A percentile compares a stretch with the other conserved stretches of the same genome.
These are phyloP conservation scores for Eciton burchellii DNA, from an alignment of 1,140 invertebrate species.

Conservation along the genomic window DNA sequence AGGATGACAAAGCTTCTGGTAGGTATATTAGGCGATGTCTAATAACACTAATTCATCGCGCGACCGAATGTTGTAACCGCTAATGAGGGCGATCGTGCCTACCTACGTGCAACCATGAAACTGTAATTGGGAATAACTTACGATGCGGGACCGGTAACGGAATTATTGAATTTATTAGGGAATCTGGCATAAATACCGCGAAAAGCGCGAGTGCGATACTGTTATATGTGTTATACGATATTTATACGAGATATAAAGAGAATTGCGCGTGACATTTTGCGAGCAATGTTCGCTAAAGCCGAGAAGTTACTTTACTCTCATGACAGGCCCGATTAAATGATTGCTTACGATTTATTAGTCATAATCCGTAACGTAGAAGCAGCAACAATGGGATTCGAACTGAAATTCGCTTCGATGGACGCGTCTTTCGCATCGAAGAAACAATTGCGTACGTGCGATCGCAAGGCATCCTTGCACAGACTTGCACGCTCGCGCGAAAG, in stretches of 20 bases:
- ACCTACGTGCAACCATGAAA: constrained; percentile 34
- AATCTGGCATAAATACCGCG: not conserved
- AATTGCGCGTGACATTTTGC: too few relatives aligned
- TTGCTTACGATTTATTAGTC: too few relatives aligned
- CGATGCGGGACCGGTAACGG: not conserved
- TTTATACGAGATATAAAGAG: too few relatives aligned
- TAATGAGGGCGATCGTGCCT: constrained; percentile 53
- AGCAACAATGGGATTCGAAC: not conserved
- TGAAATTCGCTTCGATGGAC: not conserved
- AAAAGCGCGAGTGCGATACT: not conserved
- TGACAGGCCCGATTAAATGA: not conserved
- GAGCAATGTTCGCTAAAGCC: not conserved
- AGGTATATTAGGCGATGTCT: constrained; percentile 73
- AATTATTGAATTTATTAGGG: not conserved
- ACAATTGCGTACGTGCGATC: constrained; percentile 31
- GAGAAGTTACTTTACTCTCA: not conserved
- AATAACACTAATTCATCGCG: constrained; percentile 73
- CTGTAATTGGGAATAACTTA: constrained; percentile 22
- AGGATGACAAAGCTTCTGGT: constrained; percentile 71
- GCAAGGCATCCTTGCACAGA: constrained; percentile 42
- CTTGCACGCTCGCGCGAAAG: constrained; percentile 5
- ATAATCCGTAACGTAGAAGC: not conserved
- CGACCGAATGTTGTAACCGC: constrained; percentile 63
- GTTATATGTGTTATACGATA: too few relatives aligned
- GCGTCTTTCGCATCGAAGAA: not conserved